Base-by-base conservation (phyloP, 2,888 invertebrate genomes). In the Drosophila anomalata region DNA sequence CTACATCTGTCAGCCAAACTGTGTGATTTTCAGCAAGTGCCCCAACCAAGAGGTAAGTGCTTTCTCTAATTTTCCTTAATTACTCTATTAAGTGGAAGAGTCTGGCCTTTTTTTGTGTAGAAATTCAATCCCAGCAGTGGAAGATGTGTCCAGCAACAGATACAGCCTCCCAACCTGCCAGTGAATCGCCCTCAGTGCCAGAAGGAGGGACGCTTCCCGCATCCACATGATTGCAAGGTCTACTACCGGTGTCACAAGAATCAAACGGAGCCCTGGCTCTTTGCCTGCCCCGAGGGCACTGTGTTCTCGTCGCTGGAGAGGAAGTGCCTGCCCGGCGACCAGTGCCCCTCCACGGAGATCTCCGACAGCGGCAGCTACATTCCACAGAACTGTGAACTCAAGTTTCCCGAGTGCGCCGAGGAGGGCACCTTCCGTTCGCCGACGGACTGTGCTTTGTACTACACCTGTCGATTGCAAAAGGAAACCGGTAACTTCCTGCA, bases 1-100 rank as follows among this genome's bases (percentile, higher is more conserved):
- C 65, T 92, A 92, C 58, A 89, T 92, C 3, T 93, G 93, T 59
- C 90, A 90, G 22, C 78, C 86, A 1, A 86, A 90, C 60, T 90
- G 89, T 41, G 90, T 91, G 0, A 90, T 93, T 33, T 89, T 92
- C 54, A 92, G 91, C 48, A 90, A 91, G 63, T 92, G 92, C 58
- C 89, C 88, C 22, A 79, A 79, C 26, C 75, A 87, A 1, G 88
- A 91, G 74, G 89, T 91, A 65, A 90, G 58, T 48, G 22, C 0
- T 51, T 17, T 8, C 7, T n/a, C 14, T 42, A 36, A 33, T 54
- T 36, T 36, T 24, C 0, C 20, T 20, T 22, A 12, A 44, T 8
- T 9, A 20, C 14, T 8, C 11, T 22, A 12, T 12, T 44, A 44
- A 44, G 11, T 4, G 5, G 2, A 1, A n/a, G 36, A n/a, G 0